Evolutionary conservation across 1,140 invertebrate species (phyloP), one percentile per base, ranked within the genome.

Genomic region (Tetramorium simillimum): DNA sequence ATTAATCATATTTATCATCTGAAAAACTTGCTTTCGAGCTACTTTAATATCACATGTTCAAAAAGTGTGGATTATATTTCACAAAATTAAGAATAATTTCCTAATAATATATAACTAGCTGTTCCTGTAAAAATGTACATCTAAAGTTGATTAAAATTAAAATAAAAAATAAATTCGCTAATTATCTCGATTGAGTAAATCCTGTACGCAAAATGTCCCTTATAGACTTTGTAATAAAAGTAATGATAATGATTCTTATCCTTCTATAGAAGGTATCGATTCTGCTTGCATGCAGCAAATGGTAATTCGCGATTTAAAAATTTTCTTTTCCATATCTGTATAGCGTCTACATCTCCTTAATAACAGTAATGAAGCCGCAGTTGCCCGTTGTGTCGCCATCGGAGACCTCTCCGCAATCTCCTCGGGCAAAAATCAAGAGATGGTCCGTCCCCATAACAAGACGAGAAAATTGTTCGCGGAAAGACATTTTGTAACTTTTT

Each of bases 311-410:
- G 33, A 87, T 87, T 88, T 82, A 33, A n/a, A 75, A 82, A 85
- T 85, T 88, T 63, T 6, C 24, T 28, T 49, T 24, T 6, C 33
- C 53, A 16, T 21, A 0, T 5, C 58, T 75, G 33, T 33, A n/a
- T 9, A 9, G 37, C 21, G 21, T 21, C 46, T 62, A 65, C 65
- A 21, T 86, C 60, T 78, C 33, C 56, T 88, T 86, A 78, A 88
- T 82, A 78, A 77, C 51, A 33, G 69, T 87, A 75, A 88, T 69
- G 33, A 88, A 88, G 43, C 24, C 56, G 37, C 33, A 43, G 49
- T 65, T 51, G 56, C 46, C 3, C 24, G 24, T 72, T 46, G 77
- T 75, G 78, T 53, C 46, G n/a, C 51, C 58, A 49, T 82, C 53
- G n/a, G 63, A 65, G 58, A 67, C 53, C 80, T 37, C 28, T 67